phyloP scores from a whole-genome alignment of 2,888 invertebrate species.

The Empis livida region DNA sequence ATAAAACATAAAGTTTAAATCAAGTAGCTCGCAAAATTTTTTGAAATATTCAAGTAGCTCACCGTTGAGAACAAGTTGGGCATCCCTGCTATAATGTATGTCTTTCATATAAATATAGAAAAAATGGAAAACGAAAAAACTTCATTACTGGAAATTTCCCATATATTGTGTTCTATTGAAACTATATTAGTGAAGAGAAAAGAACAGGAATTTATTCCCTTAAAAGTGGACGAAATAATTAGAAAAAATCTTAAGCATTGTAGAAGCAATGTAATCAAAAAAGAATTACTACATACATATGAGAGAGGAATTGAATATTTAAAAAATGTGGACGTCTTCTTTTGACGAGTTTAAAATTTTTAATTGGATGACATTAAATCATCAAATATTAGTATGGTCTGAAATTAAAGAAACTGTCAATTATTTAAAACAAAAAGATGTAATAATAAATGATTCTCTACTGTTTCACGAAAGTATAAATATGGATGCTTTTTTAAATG shows the following conservation, averaged over 20 bases:
- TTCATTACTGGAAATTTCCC: constrained; percentile 2
- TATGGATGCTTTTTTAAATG: too few relatives aligned
- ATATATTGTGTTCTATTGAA: background rate
- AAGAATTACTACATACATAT: background rate
- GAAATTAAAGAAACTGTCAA: too few relatives aligned
- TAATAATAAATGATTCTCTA: background rate
- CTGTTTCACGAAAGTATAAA: too few relatives aligned
- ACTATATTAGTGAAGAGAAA: background rate
- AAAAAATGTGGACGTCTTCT: background rate
- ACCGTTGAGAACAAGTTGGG: too few relatives aligned
- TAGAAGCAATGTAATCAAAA: background rate
- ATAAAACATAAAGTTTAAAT: too few relatives aligned
- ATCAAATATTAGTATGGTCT: background rate
- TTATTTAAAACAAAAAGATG: too few relatives aligned
- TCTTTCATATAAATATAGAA: constrained; percentile 3
- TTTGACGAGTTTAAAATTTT: background rate
- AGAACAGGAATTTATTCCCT: background rate
- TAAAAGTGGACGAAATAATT: background rate
- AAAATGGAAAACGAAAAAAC: constrained; percentile 5
- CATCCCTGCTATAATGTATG: too few relatives aligned
- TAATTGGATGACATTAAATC: background rate
- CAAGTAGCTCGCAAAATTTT: too few relatives aligned
- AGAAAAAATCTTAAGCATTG: background rate
- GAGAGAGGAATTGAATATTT: background rate
- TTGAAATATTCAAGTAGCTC: too few relatives aligned